A percentile compares a stretch with the other conserved stretches of the same genome.
Conservation (phyloP, 2,888 invertebrate genomes). For the Chouioia cunea region DNA sequence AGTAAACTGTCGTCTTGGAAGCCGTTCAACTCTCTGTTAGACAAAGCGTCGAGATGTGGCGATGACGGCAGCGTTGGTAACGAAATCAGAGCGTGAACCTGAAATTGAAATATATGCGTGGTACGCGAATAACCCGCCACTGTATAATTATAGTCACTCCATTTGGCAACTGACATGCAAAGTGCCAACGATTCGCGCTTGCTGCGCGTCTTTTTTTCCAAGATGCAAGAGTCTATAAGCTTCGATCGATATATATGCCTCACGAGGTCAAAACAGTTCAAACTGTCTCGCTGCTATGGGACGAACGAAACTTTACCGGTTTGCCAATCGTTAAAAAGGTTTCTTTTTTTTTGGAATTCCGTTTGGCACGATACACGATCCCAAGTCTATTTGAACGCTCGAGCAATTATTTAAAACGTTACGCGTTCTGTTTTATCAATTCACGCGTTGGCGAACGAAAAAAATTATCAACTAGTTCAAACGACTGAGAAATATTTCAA, state of each 20-base stretch:
- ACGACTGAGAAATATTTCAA: no score
- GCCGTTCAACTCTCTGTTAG: no score
- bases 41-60: no score
- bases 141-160: conserved; percentile 58
- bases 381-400: neutral
- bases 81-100: conserved; percentile 28
- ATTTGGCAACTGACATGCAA: conserved; percentile 54
- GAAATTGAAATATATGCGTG: conserved; percentile 22
- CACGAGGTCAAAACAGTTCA: conserved; percentile 7
- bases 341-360: neutral
- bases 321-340: neutral
- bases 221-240: neutral
- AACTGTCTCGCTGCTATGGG: neutral
- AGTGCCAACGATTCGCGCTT: neutral
- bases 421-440: no score
- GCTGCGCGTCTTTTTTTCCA: neutral
- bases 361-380: neutral
- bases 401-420: neutral
- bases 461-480: no score
- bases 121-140: neutral
- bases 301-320: neutral
- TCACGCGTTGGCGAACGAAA: no score
- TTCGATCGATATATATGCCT: conserved; percentile 3
- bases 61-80: neutral
- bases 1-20: no score